Evolutionary conservation across 2,888 invertebrate species (phyloP), one percentile per base, ranked within the genome.

Genomic region (Parochlus steinenii): DNA sequence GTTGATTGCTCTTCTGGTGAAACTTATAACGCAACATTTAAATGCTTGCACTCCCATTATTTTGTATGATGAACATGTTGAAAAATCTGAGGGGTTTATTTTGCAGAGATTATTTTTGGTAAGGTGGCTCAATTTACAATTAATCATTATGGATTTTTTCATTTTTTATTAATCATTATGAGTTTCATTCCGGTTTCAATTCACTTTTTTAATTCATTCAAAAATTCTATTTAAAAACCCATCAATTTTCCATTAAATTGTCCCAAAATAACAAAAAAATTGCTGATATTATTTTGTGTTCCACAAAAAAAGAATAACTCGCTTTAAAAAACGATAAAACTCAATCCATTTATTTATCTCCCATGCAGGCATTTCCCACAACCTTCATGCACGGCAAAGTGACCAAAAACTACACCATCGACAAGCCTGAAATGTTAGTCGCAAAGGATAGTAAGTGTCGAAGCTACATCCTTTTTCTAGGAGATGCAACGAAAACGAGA

Each of bases 391-490:
- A 77, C 50, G 77, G 75, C 0, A 63, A 62, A 44, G 69, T 76
- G 24, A 61, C 63, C 32, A 58, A 63, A 3, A 50, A 61, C 12
- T 61, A 64, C 45, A 51, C 54, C 25, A 46, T 70, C 8, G 50
- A 53, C 26, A 64, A 67, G 41, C 60, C 57, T 1, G 53, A 58
- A 36, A 48, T 69, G 5, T 42, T 66, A 20, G 53, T 58, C 27
- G 49, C 58, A 6, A 38, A 40, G 2, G 51, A 50, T 7, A 55
- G 51, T 31, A 64, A 64, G 36, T 79, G 78, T 47, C 55, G 69
- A 20, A 71, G 69, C 49, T 78, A 67, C 43, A 67, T 80, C 28
- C 48, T 78, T 2, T 77, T 80, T 48, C 48, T 78, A n/a, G 61
- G 65, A 12, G 71, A 79, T 47, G 67, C 77, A 0, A 62, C 65